Evolutionary conservation across 2,888 invertebrate species (phyloP).

Genomic region (Epirrita christyi): DNA sequence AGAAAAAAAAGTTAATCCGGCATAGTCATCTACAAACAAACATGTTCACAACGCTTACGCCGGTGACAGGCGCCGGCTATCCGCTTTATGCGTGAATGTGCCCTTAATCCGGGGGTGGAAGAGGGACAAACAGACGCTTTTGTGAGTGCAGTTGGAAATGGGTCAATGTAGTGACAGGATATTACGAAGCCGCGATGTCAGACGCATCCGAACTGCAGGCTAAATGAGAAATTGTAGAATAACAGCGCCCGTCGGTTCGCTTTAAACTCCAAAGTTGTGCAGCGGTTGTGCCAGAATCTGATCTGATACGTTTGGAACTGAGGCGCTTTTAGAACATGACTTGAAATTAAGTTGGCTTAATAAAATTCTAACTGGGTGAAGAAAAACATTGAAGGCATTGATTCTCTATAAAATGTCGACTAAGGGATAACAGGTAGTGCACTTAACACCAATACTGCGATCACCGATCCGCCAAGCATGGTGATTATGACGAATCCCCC

Average conservation of each 20-base stretch:
- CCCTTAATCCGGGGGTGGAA: constrained; percentile 37
- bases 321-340: not conserved
- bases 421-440: too few relatives aligned
- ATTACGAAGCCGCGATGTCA: constrained; percentile 78
- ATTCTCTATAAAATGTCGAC: too few relatives aligned
- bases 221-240: constrained; percentile 78
- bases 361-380: too few relatives aligned
- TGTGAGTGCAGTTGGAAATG: constrained; percentile 55
- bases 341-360: constrained; percentile 4
- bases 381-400: not conserved
- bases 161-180: constrained; percentile 75
- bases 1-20: too few relatives aligned
- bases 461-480: too few relatives aligned
- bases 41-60: too few relatives aligned
- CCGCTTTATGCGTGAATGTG: constrained; percentile 20
- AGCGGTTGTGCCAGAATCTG: constrained; percentile 3
- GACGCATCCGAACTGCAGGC: constrained; percentile 66
- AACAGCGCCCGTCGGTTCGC: constrained; percentile 35
- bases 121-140: constrained; percentile 47
- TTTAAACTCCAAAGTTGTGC: constrained; percentile 23
- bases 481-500: too few relatives aligned
- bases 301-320: constrained; percentile 7
- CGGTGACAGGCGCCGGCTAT: constrained; percentile 4
- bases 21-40: too few relatives aligned
- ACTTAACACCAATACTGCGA: too few relatives aligned